Base-by-base conservation (phyloP, 2,113 vertebrate species). In the Ia io region DNA sequence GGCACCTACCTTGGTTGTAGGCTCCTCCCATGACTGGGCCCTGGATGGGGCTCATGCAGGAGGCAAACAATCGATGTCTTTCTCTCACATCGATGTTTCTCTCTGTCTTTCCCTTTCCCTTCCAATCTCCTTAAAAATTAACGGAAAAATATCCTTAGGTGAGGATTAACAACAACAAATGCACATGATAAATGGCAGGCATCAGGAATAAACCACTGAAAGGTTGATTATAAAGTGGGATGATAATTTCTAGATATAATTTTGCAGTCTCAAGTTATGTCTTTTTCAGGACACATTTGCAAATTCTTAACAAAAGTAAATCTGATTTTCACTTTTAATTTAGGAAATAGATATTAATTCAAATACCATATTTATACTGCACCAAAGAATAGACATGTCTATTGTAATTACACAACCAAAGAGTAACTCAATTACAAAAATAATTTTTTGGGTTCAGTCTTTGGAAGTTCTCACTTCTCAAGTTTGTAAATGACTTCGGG, bases 301-400 rank as follows among this genome's bases (percentile, higher is more conserved):
- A 17, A 94, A 79, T 56, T 82, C 13, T 86, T 86, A 89, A n/a
- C 40, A 89, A 82, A 93, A 78, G 40, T 78, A 78, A 95, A 82
- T 53, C 37, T 94, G 11, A 82, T 63, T 88, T 91, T 83, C 18
- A 84, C 4, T 84, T 93, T 96, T 82, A 79, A 84, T 90, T 78
- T 87, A 56, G 51, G 6, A 84, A 91, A 91, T 23, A 92, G 77
- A 70, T 44, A 84, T 51, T 65, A 42, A 83, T 90, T 95, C 35
- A 85, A 65, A 86, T 67, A 28, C 18, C 44, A 5, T 77, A 79
- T 91, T 94, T 89, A 37, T 73, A 69, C 12, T 70, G 25, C 8
- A 44, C 14, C 69, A 56, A 77, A 74, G 67, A 79, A 4, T 20
- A 76, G 17, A 51, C 0, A 69, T 91, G 2, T 85, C 30, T 95